A percentile compares a stretch with the other conserved stretches of the same genome.
These are phyloP conservation scores for Julus scandinavius DNA, from an alignment of 2,888 invertebrate genomes.

Conservation along the genomic window DNA sequence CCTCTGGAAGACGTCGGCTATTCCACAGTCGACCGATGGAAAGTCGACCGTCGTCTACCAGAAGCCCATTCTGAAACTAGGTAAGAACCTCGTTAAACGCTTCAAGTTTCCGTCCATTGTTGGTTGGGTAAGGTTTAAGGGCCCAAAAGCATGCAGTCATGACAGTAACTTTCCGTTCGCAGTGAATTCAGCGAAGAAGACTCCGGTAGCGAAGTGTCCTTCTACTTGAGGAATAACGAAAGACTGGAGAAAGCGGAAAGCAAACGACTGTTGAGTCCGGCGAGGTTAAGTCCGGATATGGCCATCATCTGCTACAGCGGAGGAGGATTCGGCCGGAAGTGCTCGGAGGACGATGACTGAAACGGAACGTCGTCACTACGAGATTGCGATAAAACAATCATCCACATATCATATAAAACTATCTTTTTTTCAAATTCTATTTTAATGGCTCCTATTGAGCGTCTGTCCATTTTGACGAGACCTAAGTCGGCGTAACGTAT, in stretches of 20 bases:
- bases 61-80: not conserved
- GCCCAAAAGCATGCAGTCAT: too few species aligned
- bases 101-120: too few species aligned
- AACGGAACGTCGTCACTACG: not conserved
- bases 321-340: conserved; percentile 52
- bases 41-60: not conserved
- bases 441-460: conserved; percentile 24
- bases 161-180: not conserved
- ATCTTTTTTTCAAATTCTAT: not conserved
- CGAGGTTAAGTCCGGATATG: conserved; percentile 51
- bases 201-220: conserved; percentile 53
- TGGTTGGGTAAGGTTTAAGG: too few species aligned
- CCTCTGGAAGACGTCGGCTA: not conserved
- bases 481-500: too few species aligned
- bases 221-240: conserved; percentile 43
- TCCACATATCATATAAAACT: not conserved
- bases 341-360: conserved; percentile 45
- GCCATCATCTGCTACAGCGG: conserved; percentile 51
- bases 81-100: not conserved
- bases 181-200: conserved; percentile 47
- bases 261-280: conserved; percentile 47
- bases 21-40: not conserved
- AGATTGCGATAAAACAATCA: not conserved
- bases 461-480: not conserved
- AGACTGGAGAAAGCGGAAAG: not conserved